Conservation (phyloP, 2,797 vertebrate species). For the Spinus pinus region DNA sequence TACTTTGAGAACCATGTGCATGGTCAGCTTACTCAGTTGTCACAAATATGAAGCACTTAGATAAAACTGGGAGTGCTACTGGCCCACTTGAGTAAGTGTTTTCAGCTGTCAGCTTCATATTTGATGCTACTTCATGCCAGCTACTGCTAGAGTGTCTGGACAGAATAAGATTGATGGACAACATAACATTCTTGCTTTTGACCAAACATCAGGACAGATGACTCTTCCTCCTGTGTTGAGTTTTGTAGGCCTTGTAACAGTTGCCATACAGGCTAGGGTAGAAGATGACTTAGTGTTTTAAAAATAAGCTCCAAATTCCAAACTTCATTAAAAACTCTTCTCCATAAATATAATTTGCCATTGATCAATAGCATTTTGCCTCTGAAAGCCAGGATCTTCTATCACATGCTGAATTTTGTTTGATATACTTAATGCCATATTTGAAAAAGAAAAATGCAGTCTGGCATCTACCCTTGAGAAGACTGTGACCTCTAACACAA, state of each 20-base stretch:
- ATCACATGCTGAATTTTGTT: background rate
- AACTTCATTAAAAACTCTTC: background rate
- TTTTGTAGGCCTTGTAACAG: background rate
- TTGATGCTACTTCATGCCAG: background rate
- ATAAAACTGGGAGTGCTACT: background rate
- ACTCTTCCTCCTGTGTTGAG: background rate
- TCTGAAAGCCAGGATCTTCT: background rate
- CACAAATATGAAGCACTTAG: background rate
- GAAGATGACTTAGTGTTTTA: background rate
- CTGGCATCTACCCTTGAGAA: background rate
- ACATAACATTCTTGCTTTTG: background rate
- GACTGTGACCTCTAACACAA: background rate
- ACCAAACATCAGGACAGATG: background rate
- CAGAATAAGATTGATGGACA: background rate
- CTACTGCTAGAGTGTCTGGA: background rate
- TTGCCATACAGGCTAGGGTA: background rate
- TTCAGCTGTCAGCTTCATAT: background rate
- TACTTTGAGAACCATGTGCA: background rate
- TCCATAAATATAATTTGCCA: background rate
- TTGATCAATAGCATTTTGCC: background rate
- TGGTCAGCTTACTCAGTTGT: background rate
- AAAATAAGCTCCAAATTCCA: background rate
- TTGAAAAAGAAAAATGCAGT: background rate
- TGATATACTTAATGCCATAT: background rate
- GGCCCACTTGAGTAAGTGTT: background rate